Evolutionary conservation across 35 echinoderm and acorn worm species (phyloP).

Genomic region (Apostichopus californicus): DNA sequence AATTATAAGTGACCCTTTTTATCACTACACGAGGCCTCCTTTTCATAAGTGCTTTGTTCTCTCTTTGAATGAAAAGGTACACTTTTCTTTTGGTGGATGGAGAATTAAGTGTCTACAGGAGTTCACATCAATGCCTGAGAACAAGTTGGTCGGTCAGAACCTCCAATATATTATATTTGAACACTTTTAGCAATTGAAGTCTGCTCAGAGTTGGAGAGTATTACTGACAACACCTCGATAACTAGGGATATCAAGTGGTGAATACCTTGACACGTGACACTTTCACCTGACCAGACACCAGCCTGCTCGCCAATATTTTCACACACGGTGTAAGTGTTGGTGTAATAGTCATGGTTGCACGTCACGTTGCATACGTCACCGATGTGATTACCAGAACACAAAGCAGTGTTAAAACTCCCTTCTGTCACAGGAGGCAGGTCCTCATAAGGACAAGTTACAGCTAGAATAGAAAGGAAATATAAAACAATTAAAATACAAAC

Average conservation of each 20-base stretch:
- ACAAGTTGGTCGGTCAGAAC: too few species aligned
- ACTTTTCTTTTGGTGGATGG: too few species aligned
- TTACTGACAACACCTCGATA: not conserved
- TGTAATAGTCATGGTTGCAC: not conserved
- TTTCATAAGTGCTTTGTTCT: too few species aligned
- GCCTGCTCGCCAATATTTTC: not conserved
- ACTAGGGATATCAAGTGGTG: not conserved
- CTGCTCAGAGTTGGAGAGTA: too few species aligned
- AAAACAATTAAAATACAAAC: too few species aligned
- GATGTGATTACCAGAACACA: not conserved
- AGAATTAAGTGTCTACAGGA: too few species aligned
- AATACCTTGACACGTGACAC: not conserved
- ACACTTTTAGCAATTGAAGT: too few species aligned
- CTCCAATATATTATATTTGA: too few species aligned
- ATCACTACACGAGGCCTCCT: too few species aligned
- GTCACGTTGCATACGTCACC: slow-evolving; percentile 18
- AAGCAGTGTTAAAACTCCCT: not conserved
- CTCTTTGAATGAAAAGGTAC: too few species aligned
- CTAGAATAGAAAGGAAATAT: not conserved
- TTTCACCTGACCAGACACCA: not conserved
- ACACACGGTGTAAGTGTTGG: not conserved
- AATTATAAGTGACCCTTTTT: too few species aligned
- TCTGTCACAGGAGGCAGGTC: not conserved
- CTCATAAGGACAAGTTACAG: not conserved
- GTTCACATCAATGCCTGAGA: too few species aligned